Percentiles rank a stretch among this genome's conserved stretches.
These are phyloP conservation scores for Tethya wilhelma DNA, from an alignment of 37 sponge, comb jelly and placozoan genomes.

Conservation along the genomic window DNA sequence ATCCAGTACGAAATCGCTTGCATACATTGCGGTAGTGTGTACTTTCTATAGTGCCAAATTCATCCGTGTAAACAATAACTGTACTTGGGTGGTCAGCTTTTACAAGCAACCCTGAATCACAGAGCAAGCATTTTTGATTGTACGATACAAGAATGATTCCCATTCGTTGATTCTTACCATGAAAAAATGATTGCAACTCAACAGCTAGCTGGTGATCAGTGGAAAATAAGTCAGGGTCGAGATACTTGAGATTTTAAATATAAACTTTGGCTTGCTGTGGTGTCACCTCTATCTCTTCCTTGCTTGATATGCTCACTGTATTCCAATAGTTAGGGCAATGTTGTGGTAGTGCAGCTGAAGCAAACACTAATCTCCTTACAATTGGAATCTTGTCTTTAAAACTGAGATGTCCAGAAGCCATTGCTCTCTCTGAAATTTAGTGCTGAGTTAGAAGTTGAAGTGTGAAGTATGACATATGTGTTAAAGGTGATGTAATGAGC, in stretches of 20 bases:
- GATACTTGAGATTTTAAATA: not conserved
- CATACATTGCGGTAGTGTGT: conserved; percentile 33
- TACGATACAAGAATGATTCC: conserved; percentile 2
- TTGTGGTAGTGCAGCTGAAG: not conserved
- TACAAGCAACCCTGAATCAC: not conserved
- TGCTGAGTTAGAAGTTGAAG: too few species aligned
- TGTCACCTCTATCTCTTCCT: not conserved
- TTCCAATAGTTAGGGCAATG: not conserved
- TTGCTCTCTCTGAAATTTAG: too few species aligned
- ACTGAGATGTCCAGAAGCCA: too few species aligned
- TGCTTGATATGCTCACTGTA: not conserved
- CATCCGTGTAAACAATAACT: conserved; percentile 4
- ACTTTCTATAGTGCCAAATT: conserved; percentile 5
- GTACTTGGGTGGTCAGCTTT: conserved; percentile 25
- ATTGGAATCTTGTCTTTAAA: not conserved
- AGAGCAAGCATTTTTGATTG: not conserved
- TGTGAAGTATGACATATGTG: too few species aligned
- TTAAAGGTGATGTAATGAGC: too few species aligned
- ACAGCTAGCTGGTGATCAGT: too few species aligned
- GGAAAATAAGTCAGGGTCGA: not conserved
- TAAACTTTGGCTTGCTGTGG: not conserved
- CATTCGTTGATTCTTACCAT: not conserved
- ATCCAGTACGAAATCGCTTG: not conserved
- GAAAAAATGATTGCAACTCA: not conserved
- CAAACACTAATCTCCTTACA: not conserved